A percentile compares a stretch with the other conserved stretches of the same genome.
phyloP scores from a whole-genome alignment of 2,797 vertebrate species.

The Acanthiza pusilla region DNA sequence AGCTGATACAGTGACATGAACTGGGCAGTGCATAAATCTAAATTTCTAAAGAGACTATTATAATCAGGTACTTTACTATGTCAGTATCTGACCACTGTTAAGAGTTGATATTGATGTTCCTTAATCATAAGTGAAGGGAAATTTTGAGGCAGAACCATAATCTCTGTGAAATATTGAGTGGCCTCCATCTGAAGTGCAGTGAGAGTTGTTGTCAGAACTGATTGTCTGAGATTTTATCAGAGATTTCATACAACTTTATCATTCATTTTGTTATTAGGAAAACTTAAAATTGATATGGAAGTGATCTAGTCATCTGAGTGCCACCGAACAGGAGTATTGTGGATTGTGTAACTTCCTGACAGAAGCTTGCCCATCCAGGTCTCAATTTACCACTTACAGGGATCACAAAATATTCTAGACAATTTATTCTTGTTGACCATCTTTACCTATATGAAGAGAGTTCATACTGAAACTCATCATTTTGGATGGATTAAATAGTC shows the following conservation, averaged over 20 bases:
- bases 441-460: not conserved
- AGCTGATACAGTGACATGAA: not conserved
- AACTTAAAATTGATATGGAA: not conserved
- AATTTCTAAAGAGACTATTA: not conserved
- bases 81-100: not conserved
- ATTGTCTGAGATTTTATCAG: not conserved
- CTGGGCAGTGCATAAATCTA: not conserved
- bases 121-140: not conserved
- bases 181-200: not conserved
- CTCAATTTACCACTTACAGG: not conserved
- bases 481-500: rapidly evolving
- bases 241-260: not conserved
- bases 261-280: not conserved
- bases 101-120: not conserved
- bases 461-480: not conserved
- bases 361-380: not conserved
- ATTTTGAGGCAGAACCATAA: not conserved
- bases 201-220: not conserved
- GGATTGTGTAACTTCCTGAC: not conserved
- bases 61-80: not conserved
- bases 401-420: not conserved
- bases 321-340: not conserved
- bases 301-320: not conserved
- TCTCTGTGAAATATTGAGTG: not conserved
- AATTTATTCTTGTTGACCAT: not conserved